Evolutionary conservation across 2,888 invertebrate species (phyloP).

Genomic region (Dasypolia templi): DNA sequence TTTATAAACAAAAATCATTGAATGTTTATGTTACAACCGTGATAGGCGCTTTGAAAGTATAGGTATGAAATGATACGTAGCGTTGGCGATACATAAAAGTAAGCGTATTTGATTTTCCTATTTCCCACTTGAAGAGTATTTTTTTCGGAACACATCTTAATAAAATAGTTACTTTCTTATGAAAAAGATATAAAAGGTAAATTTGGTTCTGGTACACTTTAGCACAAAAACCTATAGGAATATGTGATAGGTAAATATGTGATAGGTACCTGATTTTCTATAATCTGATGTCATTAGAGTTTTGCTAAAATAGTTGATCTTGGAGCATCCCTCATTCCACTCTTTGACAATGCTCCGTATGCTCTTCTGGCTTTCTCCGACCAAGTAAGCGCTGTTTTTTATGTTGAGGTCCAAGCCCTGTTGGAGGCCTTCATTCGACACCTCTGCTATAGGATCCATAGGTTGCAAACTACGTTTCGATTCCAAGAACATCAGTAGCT

Average conservation of each 20-base stretch:
- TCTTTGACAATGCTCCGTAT: slow-evolving; percentile 51
- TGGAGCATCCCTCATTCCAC: slow-evolving; percentile 76
- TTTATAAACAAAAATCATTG: slow-evolving; percentile 31
- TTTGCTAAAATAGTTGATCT: slow-evolving; percentile 74
- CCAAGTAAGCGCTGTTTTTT: slow-evolving; percentile 3
- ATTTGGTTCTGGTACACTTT: too few species aligned
- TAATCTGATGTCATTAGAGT: slow-evolving; percentile 70
- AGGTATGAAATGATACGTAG: background rate
- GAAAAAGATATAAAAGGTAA: background rate
- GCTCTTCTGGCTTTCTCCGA: background rate
- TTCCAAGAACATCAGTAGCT: background rate
- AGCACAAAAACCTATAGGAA: slow-evolving; percentile 6
- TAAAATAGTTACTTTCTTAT: background rate
- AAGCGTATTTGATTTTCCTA: background rate
- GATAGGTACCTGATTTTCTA: slow-evolving; percentile 24
- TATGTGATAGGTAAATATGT: slow-evolving; percentile 2
- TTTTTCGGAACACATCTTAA: background rate
- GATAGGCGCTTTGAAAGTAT: background rate
- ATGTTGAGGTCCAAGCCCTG: background rate
- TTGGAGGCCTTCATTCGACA: background rate
- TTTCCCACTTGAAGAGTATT: background rate
- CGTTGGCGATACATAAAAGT: background rate
- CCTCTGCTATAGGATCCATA: slow-evolving; percentile 14
- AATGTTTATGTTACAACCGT: background rate
- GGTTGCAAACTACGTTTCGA: background rate